These are phyloP conservation scores for Asbolus verrucosus DNA, from an alignment of 1,140 invertebrate species.

Conservation along the genomic window DNA sequence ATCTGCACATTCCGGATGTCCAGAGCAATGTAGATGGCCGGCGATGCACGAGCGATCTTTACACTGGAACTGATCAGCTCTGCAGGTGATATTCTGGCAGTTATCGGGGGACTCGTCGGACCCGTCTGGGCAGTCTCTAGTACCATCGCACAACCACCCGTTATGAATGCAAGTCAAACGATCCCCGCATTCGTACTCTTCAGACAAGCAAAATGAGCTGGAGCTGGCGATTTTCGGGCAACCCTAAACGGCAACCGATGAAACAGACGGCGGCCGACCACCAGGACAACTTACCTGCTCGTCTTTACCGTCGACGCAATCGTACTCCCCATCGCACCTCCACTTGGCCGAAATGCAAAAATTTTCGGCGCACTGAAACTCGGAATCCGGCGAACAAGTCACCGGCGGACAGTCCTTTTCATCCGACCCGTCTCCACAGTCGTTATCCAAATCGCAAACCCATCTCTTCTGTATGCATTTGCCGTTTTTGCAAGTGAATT, in stretches of 20 bases:
- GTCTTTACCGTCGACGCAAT: slow-evolving; percentile 85
- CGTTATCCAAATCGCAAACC: slow-evolving; percentile 90
- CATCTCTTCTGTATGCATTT: slow-evolving; percentile 88
- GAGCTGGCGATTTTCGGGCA: slow-evolving; percentile 68
- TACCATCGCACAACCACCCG: slow-evolving; percentile 89
- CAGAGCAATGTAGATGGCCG: slow-evolving; percentile 85
- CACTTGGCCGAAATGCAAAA: slow-evolving; percentile 80
- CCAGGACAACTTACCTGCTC: too few relatives aligned
- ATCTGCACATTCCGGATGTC: slow-evolving; percentile 84
- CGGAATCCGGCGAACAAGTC: slow-evolving; percentile 75
- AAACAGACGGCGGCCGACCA: too few relatives aligned
- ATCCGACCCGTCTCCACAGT: slow-evolving; percentile 87
- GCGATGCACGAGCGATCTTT: slow-evolving; percentile 84
- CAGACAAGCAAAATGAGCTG: slow-evolving; percentile 72
- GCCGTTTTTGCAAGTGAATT: slow-evolving; percentile 90
- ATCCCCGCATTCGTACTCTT: slow-evolving; percentile 89
- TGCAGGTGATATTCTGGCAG: slow-evolving; percentile 83
- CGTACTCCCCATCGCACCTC: slow-evolving; percentile 88
- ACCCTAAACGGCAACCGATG: slow-evolving; percentile 63
- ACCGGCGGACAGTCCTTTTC: slow-evolving; percentile 80
- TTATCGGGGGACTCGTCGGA: slow-evolving; percentile 78
- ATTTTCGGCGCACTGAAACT: slow-evolving; percentile 76
- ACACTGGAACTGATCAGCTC: slow-evolving; percentile 86
- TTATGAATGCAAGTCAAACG: slow-evolving; percentile 87
- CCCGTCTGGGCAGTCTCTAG: slow-evolving; percentile 85